Evolutionary conservation across 2,888 invertebrate species (phyloP).

Genomic region (Lampropteryx suffumata): DNA sequence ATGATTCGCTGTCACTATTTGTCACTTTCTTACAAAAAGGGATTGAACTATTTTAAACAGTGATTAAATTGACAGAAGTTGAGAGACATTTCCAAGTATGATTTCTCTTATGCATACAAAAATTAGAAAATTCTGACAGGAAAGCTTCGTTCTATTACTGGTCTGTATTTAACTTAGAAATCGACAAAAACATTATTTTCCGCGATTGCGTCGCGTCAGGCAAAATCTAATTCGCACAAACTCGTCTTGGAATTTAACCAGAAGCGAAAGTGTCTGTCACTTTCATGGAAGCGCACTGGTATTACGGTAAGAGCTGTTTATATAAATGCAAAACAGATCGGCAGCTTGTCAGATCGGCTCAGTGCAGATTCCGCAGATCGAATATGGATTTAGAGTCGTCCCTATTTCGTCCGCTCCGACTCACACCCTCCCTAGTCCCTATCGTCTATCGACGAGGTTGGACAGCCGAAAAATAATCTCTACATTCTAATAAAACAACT

Average conservation of each 20-base stretch:
- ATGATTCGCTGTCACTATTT: too few relatives aligned
- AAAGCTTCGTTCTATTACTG: too few relatives aligned
- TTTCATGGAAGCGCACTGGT: constrained; percentile 51
- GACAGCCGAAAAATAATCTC: constrained; percentile 79
- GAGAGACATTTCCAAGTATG: too few relatives aligned
- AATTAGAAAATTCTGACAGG: too few relatives aligned
- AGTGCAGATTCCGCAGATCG: constrained; percentile 77
- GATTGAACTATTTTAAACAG: too few relatives aligned
- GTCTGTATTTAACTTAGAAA: not conserved
- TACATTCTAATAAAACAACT: constrained; percentile 46
- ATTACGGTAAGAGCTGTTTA: constrained; percentile 78
- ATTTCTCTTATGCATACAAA: too few relatives aligned
- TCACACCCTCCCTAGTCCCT: constrained; percentile 65
- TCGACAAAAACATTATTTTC: not conserved
- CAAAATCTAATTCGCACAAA: constrained; percentile 11
- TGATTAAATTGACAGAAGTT: too few relatives aligned
- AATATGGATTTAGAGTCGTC: constrained; percentile 80
- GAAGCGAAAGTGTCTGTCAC: constrained; percentile 43
- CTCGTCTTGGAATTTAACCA: constrained; percentile 1
- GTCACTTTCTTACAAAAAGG: too few relatives aligned
- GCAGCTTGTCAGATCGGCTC: constrained; percentile 81
- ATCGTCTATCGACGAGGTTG: constrained; percentile 64
- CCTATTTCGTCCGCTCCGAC: constrained; percentile 63
- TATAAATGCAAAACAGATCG: constrained; percentile 83
- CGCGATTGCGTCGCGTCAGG: not conserved